Percentiles rank a stretch among this genome's conserved stretches.
Evolutionary conservation across 1,140 invertebrate species (phyloP).

Genomic region (Antheraea pernyi): DNA sequence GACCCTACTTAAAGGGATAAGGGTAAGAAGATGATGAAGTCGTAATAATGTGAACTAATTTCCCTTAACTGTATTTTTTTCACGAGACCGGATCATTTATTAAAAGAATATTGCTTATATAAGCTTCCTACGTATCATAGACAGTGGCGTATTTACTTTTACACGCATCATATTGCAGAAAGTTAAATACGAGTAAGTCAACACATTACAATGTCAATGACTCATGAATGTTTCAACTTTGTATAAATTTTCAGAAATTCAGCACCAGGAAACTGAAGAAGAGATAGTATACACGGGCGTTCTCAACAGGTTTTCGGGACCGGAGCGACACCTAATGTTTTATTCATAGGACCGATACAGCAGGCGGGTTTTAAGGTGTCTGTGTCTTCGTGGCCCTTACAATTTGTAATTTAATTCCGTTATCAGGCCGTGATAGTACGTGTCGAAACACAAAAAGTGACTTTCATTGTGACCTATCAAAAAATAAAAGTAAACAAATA

Average conservation of each 20-base stretch:
- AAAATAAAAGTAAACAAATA: neutral
- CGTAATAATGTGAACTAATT: too few species aligned
- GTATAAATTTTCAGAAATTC: constrained; percentile 20
- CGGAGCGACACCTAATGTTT: constrained; percentile 21
- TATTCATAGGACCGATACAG: constrained; percentile 22
- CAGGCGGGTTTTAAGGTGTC: constrained; percentile 2
- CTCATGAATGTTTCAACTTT: constrained; percentile 8
- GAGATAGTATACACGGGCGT: constrained; percentile 18
- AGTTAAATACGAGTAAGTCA: neutral
- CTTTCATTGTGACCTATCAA: neutral
- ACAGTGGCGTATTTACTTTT: too few species aligned
- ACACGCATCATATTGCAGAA: too few species aligned
- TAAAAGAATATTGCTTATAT: too few species aligned
- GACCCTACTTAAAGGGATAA: too few species aligned
- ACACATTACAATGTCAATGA: constrained; percentile 5
- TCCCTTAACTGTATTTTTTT: too few species aligned
- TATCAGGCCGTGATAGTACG: neutral
- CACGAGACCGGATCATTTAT: too few species aligned
- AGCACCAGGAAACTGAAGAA: constrained; percentile 8
- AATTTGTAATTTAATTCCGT: constrained; percentile 13
- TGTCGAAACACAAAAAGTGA: neutral
- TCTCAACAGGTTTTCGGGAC: constrained; percentile 26
- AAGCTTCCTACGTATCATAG: too few species aligned
- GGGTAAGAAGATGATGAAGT: too few species aligned
- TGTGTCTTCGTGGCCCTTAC: constrained; percentile 7